Evolutionary conservation across 2,888 invertebrate species (phyloP).

Genomic region (Bimastos eiseni): DNA sequence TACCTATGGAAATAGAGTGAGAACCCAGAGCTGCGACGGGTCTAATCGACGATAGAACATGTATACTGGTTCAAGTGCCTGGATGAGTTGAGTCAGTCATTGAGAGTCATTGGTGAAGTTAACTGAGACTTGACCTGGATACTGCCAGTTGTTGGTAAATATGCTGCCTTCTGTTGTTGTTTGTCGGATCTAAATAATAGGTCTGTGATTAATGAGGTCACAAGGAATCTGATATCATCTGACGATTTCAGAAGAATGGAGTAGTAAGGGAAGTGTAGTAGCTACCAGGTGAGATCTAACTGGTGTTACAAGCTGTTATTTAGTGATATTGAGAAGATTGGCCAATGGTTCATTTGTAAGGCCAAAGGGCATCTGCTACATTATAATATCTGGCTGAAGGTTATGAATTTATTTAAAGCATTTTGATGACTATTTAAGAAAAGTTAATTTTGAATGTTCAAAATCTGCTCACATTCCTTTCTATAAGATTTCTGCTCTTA

Average conservation of each 20-base stretch:
- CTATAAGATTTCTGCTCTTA: neutral
- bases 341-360: neutral
- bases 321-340: neutral
- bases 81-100: neutral
- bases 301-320: neutral
- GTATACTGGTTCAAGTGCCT: neutral
- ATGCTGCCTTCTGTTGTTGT: neutral
- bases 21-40: neutral
- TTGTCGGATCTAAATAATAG: neutral
- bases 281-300: neutral
- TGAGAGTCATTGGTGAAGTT: neutral
- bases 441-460: neutral
- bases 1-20: constrained; percentile 13
- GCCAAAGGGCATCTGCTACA: neutral
- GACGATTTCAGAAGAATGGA: neutral
- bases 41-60: neutral
- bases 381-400: neutral
- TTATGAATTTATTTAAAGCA: neutral
- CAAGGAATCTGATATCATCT: too few relatives aligned
- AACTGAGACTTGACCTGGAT: neutral
- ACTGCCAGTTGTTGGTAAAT: neutral
- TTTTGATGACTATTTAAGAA: neutral
- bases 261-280: neutral
- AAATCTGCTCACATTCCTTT: neutral
- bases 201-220: neutral